Conservation (phyloP, 2,113 vertebrate genomes). For the Cricetomys ansorgei region DNA sequence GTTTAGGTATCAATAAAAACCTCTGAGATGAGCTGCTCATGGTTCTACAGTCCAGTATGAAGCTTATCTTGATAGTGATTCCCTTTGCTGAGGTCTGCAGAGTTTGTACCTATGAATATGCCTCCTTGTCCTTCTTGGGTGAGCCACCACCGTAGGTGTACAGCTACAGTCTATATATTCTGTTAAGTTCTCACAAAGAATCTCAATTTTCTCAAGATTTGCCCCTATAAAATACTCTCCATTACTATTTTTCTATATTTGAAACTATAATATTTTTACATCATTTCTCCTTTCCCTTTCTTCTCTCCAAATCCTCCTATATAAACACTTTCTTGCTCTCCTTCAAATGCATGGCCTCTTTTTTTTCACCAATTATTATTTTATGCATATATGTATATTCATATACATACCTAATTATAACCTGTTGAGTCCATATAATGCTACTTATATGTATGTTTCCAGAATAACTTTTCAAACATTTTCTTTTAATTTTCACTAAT, state of each 20-base stretch:
- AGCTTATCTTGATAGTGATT: too few relatives aligned
- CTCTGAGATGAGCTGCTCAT: too few relatives aligned
- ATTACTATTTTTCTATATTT: background rate
- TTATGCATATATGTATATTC: background rate
- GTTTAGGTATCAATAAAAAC: too few relatives aligned
- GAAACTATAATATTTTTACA: background rate
- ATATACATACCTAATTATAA: background rate
- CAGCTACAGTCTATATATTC: too few relatives aligned
- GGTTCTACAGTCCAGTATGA: too few relatives aligned
- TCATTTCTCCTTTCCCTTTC: background rate
- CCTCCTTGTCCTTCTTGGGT: too few relatives aligned
- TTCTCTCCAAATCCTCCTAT: background rate
- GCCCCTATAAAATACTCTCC: background rate
- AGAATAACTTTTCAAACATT: too few relatives aligned
- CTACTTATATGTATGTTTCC: too few relatives aligned
- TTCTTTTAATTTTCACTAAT: too few relatives aligned
- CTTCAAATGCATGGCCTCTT: background rate
- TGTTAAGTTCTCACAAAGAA: background rate
- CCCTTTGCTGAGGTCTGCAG: too few relatives aligned
- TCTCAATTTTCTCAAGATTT: background rate
- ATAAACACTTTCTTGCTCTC: background rate
- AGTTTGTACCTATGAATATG: too few relatives aligned
- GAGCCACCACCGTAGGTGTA: too few relatives aligned
- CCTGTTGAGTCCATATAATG: background rate
- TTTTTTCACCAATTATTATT: background rate